Base-by-base conservation (phyloP, 2,113 vertebrate genomes). In the Columba livia region DNA sequence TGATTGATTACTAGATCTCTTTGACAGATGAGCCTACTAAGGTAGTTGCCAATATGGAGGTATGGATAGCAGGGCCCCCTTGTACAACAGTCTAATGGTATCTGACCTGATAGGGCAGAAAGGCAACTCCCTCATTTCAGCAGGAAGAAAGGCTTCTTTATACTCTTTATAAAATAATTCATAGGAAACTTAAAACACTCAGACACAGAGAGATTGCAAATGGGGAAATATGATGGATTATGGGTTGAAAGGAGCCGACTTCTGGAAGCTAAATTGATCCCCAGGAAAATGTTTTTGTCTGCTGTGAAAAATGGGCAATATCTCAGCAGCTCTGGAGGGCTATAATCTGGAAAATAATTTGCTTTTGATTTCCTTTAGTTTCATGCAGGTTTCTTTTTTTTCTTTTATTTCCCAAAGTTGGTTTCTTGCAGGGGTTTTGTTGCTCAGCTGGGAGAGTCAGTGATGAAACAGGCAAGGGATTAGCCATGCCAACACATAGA, bases 221-320 rank as follows among this genome's bases (percentile, higher is more conserved):
- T 97, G 97, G 97, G 97, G 97, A 98, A 98, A 99, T 99, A 99
- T 99, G 99, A 99, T 99, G 99, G 99, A 99, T 99, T 99, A 98
- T 98, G 97, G 98, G 98, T 97, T 99, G 98, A 98, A 97, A 98
- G 98, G 98, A 98, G 98, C 97, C 98, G 99, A 99, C 99, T 99
- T 98, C 98, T 97, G 71, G 95, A 97, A 98, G 98, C 97, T 98
- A 98, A 99, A 99, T 99, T 99, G 99, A 99, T 99, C 99, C 99
- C 98, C 98, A 97, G 95, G 98, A 99, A 99, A 99, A 99, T 99
- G 99, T 99, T 99, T 99, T 99, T 99, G 99, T 99, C 99, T 99
- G 98, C 98, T 98, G 97, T 99, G 99, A 99, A 99, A 99, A 99
- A 99, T 99, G 99, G 99, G 97, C 98, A 85, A 97, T 98, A 98